Evolutionary conservation across 2,797 vertebrate genomes (phyloP), one percentile per base, ranked within the genome.

Genomic region (Myotis findleyi): DNA sequence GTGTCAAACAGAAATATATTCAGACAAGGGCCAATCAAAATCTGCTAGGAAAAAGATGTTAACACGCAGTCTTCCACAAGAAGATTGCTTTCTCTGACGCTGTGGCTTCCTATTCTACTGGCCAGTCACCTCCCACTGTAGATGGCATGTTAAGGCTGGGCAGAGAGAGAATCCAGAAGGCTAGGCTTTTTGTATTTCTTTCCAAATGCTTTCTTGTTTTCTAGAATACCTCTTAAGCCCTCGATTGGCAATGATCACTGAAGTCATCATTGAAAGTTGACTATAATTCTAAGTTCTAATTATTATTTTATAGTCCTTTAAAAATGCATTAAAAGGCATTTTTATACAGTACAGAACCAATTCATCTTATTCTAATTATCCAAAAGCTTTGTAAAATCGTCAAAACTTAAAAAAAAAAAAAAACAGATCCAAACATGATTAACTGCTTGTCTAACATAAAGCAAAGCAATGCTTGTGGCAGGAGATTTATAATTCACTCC

Each of bases 331-430:
- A 77, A 77, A 47, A 30, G 38, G 38, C 41, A 62, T 75, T 86
- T 81, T 82, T 59, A 89, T 5, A 66, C 14, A 77, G 10, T 59
- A 21, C 30, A 75, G 36, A 64, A 93, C 76, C 30, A 91, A 44
- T 88, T 82, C 64, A 76, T 59, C 49, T 38, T 93, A 81, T 69
- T 57, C 38, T 95, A 86, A 87, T 91, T 71, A 94, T 82, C 62
- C 55, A 76, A 81, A 87, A 89, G 87, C 66, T 82, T 93, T 91
- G 94, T 75, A 96, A 98, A 95, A 95, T 20, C 66, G 83, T 80
- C 57, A 68, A 71, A 86, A 71, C 20, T 62, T 55, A 57, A 75
- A 94, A 44, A 82, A 47, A 57, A 75, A 87, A 51, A 38, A 4
- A 82, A n/a, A 51, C 27, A 87, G 72, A 92, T 85, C 62, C 53